phyloP scores from a whole-genome alignment of 2,797 vertebrate genomes.

The Poecilia picta region DNA sequence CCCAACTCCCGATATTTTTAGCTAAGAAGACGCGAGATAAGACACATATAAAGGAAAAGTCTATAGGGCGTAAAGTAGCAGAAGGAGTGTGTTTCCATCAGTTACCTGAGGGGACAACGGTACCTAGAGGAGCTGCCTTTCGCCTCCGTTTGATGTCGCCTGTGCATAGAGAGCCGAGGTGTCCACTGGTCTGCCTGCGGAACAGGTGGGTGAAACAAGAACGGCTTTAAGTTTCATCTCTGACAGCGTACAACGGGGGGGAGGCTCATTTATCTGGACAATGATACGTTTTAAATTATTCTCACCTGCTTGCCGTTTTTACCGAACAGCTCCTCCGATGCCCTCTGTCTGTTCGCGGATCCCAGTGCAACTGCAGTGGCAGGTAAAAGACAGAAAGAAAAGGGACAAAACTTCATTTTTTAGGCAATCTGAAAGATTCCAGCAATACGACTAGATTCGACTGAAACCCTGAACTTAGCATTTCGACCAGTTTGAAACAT shows the following conservation, averaged over 20 bases:
- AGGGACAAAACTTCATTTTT: conserved; percentile 13
- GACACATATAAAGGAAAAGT: conserved; percentile 24
- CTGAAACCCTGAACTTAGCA: neutral
- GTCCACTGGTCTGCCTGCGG: conserved; percentile 94
- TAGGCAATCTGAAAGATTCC: neutral
- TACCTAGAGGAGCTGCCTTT: conserved; percentile 93
- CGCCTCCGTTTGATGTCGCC: conserved; percentile 98
- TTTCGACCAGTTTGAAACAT: conserved; percentile 5
- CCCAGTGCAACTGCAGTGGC: conserved; percentile 84
- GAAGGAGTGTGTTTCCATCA: conserved; percentile 60
- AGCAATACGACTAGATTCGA: neutral
- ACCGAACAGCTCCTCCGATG: conserved; percentile 87
- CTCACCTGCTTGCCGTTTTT: conserved; percentile 95
- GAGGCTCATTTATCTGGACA: conserved; percentile 14
- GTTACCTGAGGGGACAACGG: conserved; percentile 87
- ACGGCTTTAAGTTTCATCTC: neutral
- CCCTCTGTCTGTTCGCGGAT: conserved; percentile 87
- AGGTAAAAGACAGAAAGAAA: conserved; percentile 3
- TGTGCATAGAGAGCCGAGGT: conserved; percentile 95
- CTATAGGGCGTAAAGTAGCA: conserved; percentile 52
- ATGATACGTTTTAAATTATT: conserved; percentile 18
- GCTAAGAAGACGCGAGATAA: conserved; percentile 13
- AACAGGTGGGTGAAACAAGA: conserved; percentile 35
- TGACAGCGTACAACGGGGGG: too few species aligned
- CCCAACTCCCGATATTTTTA: neutral